Base-by-base conservation (phyloP, 1,140 invertebrate species). In the Halictus rubicundus region DNA sequence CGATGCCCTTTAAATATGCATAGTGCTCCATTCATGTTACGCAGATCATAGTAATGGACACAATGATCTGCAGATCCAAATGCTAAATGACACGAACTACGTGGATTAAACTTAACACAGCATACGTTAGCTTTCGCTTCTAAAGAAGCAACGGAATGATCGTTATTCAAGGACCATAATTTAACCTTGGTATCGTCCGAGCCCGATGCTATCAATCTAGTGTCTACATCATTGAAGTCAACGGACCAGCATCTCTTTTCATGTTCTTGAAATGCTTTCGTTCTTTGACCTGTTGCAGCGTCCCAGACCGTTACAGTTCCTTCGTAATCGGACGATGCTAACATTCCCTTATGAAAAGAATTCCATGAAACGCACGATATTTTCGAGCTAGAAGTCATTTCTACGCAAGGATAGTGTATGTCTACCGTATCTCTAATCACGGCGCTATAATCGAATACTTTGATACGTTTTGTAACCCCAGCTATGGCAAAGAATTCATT, bases 241-340 rank as follows among this genome's bases (percentile, higher is more conserved):
- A 99, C 98, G 84, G 97, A 98, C 98, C 98, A 99, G 91, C 98
- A 98, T 69, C 98, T 94, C 91, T 99, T 99, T 91, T 99, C 98
- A 92, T 99, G 98, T 92, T 99, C 98, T 90, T 98, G 95, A 89
- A 96, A 96, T 39, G 95, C 95, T 83, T 96, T 95, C 7, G 95
- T 96, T 84, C 94, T 94, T 84, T 96, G 95, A n/a, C 95, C 96
- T 0, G 96, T 97, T 27, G 95, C 95, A 1, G 97, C 97, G 93
- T 99, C 98, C 98, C 98, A 99, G 21, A 99, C 95, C 9, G 96
- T 96, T 0, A 99, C 98, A 0, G 96, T 97, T 32, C 98, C 98
- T 92, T 99, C 98, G 92, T 99, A 99, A 93, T 99, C 98, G 80
- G 97, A 97, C n/a, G 97, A 98, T 0, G 97, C 98, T 46, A 99